Evolutionary conservation across 2,113 vertebrate genomes (phyloP).

Genomic region (Halcyon senegalensis): DNA sequence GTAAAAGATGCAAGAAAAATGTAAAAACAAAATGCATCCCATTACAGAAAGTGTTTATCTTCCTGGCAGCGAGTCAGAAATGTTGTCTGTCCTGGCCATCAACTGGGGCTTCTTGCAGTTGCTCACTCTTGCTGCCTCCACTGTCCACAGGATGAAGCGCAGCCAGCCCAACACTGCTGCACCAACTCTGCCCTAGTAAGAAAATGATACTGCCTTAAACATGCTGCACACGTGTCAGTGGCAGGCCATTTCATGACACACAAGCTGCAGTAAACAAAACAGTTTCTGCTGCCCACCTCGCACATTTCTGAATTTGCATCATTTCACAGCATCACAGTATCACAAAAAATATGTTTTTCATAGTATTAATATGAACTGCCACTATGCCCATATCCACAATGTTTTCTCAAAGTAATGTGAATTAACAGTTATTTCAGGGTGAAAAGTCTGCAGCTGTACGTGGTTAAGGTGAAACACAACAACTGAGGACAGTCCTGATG

Average conservation of each 20-base stretch:
- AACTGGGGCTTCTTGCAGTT: background rate
- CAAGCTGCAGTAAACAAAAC: background rate
- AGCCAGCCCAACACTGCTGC: background rate
- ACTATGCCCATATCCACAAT: rapidly evolving
- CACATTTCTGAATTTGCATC: background rate
- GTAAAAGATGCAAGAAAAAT: background rate
- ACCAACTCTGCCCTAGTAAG: background rate
- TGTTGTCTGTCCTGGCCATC: background rate
- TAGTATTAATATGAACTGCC: background rate
- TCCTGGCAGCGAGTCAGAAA: background rate
- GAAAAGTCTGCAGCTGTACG: background rate
- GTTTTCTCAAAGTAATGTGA: background rate
- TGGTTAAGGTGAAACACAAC: background rate
- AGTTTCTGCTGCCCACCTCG: background rate
- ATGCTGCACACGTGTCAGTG: background rate
- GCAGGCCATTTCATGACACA: background rate
- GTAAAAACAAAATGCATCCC: background rate
- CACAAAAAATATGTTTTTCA: background rate
- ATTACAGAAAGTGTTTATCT: background rate
- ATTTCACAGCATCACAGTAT: background rate
- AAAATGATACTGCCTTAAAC: background rate
- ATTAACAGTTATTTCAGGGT: background rate
- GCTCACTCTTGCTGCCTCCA: background rate
- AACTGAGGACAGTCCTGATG: background rate
- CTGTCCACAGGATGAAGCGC: rapidly evolving